Evolutionary conservation across 2,888 invertebrate species (phyloP).

Genomic region (Lochmaea crataegi): DNA sequence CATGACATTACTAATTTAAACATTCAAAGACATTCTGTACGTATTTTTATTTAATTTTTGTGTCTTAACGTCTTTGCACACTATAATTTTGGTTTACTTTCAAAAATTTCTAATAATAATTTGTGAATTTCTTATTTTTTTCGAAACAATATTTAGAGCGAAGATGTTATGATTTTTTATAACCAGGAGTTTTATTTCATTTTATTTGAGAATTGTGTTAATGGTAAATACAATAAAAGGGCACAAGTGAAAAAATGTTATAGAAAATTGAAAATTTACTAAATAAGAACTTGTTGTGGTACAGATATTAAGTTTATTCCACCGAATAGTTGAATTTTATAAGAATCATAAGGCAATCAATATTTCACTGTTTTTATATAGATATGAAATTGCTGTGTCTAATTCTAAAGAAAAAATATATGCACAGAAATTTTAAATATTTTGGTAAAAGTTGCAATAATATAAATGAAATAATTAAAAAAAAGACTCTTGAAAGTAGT

Average conservation of each 20-base stretch:
- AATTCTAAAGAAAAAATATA: conserved; percentile 62
- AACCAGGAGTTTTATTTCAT: background rate
- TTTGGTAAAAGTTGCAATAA: conserved; percentile 66
- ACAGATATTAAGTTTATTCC: conserved; percentile 58
- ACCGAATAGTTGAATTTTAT: conserved; percentile 56
- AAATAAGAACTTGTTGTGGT: conserved; percentile 61
- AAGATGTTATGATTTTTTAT: background rate
- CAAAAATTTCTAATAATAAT: background rate
- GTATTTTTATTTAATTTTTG: conserved; percentile 22
- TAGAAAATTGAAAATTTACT: conserved; percentile 58
- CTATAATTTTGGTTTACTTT: background rate
- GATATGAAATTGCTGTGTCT: conserved; percentile 62
- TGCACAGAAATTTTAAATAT: conserved; percentile 63
- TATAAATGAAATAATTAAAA: conserved; percentile 51
- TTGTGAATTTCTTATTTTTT: background rate
- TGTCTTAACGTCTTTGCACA: conserved; percentile 3
- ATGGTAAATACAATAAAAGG: conserved; percentile 61
- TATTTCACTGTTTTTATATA: conserved; percentile 62
- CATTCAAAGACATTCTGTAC: conserved; percentile 27
- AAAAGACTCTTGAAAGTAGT: conserved; percentile 40
- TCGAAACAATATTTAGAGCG: background rate
- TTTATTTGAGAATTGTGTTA: conserved; percentile 12
- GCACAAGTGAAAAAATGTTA: conserved; percentile 63
- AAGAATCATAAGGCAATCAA: conserved; percentile 62
- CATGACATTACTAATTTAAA: conserved; percentile 57